Conservation (phyloP, 2,113 vertebrate species). For the Bucco capensis region DNA sequence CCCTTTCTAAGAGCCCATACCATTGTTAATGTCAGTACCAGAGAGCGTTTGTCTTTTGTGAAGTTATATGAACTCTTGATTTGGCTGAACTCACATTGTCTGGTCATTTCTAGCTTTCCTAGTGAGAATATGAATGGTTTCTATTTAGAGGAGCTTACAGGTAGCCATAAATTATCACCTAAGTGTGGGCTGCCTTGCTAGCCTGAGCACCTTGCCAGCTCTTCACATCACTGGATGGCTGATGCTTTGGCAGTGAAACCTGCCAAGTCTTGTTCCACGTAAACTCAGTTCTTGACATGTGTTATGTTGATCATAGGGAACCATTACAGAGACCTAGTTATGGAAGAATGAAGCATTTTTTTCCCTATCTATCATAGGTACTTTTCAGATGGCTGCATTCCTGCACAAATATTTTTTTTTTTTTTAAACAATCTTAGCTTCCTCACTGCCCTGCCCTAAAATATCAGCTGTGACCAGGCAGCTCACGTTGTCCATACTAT, state of each 20-base stretch:
- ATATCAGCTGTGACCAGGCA: not conserved
- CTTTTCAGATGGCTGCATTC: slow-evolving; percentile 58
- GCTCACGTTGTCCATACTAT: not conserved
- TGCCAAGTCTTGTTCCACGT: slow-evolving; percentile 49
- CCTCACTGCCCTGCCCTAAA: not conserved
- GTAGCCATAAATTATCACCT: slow-evolving; percentile 66
- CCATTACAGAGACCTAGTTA: not conserved
- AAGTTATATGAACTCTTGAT: slow-evolving; percentile 36
- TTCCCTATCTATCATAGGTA: slow-evolving; percentile 53
- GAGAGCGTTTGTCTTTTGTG: not conserved
- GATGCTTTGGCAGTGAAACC: not conserved
- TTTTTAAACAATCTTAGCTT: not conserved
- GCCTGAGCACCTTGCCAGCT: slow-evolving; percentile 34
- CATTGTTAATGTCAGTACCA: slow-evolving; percentile 44
- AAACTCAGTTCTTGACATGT: slow-evolving; percentile 52
- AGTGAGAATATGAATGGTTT: slow-evolving; percentile 52
- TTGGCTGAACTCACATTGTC: slow-evolving; percentile 65
- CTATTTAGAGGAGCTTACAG: slow-evolving; percentile 58
- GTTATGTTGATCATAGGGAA: slow-evolving; percentile 44
- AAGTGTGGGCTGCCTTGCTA: slow-evolving; percentile 20
- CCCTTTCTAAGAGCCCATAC: slow-evolving; percentile 13
- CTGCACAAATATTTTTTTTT: not conserved
- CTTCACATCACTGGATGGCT: not conserved
- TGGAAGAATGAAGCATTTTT: slow-evolving; percentile 59
- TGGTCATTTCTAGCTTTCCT: slow-evolving; percentile 51